Evolutionary conservation across 2,888 invertebrate species (phyloP).

Genomic region (Erebia palarica): DNA sequence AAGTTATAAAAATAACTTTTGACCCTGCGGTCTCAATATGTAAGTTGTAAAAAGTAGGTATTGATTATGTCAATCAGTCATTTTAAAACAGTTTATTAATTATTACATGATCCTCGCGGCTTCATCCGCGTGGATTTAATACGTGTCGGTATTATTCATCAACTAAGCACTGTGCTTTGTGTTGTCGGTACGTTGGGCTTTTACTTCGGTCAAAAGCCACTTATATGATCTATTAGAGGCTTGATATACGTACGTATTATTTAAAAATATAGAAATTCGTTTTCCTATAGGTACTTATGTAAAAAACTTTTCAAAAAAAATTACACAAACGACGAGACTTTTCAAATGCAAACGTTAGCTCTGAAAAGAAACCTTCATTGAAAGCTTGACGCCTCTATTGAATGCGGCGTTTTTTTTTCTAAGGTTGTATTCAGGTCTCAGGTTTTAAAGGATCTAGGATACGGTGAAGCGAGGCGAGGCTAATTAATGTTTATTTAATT

Average conservation of each 20-base stretch:
- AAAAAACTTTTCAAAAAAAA: too few relatives aligned
- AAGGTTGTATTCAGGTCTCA: not conserved
- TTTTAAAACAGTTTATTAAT: too few relatives aligned
- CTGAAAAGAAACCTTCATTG: constrained; percentile 1
- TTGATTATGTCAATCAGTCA: too few relatives aligned
- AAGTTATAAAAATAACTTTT: not conserved
- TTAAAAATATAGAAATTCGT: not conserved
- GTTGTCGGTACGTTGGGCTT: too few relatives aligned
- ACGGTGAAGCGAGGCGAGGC: not conserved
- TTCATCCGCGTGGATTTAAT: too few relatives aligned
- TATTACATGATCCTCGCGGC: too few relatives aligned
- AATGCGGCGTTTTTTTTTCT: not conserved
- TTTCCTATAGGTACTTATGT: not conserved
- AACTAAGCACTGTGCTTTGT: too few relatives aligned
- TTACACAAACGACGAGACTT: not conserved
- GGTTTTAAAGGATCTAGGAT: constrained; percentile 4
- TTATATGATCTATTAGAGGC: not conserved
- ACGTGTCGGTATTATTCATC: too few relatives aligned
- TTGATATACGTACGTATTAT: not conserved
- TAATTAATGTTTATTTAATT: too few relatives aligned
- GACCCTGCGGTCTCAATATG: not conserved
- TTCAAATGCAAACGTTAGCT: constrained; percentile 7
- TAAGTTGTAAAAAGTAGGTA: too few relatives aligned
- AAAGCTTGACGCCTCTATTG: constrained; percentile 13
- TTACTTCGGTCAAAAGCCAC: too few relatives aligned